A percentile compares a stretch with the other conserved stretches of the same genome.
Conservation (phyloP, 2,888 invertebrate genomes). For the Petrolisthes cinctipes region DNA sequence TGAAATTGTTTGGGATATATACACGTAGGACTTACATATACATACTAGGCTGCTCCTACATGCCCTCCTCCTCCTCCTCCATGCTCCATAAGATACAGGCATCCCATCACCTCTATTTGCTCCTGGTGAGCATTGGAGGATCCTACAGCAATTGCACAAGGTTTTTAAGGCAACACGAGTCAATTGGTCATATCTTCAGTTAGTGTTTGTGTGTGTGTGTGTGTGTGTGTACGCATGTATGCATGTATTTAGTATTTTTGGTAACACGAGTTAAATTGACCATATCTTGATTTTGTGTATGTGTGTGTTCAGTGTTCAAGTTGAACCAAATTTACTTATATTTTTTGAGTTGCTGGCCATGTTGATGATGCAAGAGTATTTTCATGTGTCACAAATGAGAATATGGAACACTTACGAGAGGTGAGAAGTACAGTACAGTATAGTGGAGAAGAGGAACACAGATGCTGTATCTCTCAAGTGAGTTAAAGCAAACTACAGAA, state of each 20-base stretch:
- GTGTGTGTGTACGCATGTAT: slow-evolving; percentile 7
- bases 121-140: slow-evolving; percentile 51
- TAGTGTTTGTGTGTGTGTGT: slow-evolving; percentile 17
- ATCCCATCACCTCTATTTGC: slow-evolving; percentile 34
- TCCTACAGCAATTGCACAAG: slow-evolving; percentile 43
- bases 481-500: background rate
- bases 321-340: background rate
- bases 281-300: no score
- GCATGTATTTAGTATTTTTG: slow-evolving; percentile 45
- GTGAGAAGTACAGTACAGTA: no score
- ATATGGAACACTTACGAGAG: background rate
- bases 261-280: slow-evolving; percentile 1
- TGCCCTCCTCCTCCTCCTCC: slow-evolving; percentile 15
- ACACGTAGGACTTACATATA: no score
- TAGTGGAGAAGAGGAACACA: no score
- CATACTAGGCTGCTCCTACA: no score
- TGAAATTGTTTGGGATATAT: no score
- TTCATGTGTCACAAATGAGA: background rate
- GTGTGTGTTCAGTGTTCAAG: slow-evolving; percentile 10
- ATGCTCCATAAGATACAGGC: background rate
- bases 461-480: background rate
- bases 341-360: background rate
- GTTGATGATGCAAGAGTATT: background rate
- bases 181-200: slow-evolving; percentile 16
- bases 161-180: slow-evolving; percentile 42